Evolutionary conservation across 2,113 vertebrate genomes (phyloP).

Genomic region (Pterocles burchelli): DNA sequence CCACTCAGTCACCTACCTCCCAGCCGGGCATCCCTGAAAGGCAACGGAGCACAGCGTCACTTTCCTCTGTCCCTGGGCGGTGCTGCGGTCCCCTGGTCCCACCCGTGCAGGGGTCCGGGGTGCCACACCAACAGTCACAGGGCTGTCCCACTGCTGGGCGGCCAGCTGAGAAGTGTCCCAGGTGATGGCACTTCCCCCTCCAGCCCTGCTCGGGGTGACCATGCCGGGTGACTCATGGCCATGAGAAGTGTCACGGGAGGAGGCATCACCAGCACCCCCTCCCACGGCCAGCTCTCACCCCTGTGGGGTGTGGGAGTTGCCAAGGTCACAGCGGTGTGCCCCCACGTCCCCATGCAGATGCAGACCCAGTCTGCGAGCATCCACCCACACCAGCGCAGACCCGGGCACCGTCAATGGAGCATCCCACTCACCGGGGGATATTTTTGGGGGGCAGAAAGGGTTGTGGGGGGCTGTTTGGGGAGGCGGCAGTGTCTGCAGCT

Average conservation of each 20-base stretch:
- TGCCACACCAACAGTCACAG: neutral
- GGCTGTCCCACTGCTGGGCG: rapidly evolving
- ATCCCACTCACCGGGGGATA: rapidly evolving
- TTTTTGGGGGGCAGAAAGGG: neutral
- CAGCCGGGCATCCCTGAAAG: slow-evolving; percentile 64
- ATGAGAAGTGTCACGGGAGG: slow-evolving; percentile 24
- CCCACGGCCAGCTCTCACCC: neutral
- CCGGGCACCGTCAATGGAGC: neutral
- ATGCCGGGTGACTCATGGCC: neutral
- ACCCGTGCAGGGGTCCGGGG: rapidly evolving
- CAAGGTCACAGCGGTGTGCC: neutral
- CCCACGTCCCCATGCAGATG: neutral
- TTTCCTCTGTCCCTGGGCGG: neutral
- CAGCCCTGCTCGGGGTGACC: neutral
- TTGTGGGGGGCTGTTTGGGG: neutral
- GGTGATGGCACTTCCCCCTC: neutral
- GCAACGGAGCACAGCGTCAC: slow-evolving; percentile 33
- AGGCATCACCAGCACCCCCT: neutral
- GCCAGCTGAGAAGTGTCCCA: neutral
- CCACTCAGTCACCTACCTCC: slow-evolving; percentile 46
- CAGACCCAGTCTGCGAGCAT: neutral
- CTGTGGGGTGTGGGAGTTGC: neutral
- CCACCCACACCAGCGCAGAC: rapidly evolving
- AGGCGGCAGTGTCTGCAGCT: neutral
- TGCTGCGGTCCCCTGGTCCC: neutral